Base-by-base conservation (phyloP, 2,888 invertebrate species). In the Eubasilissa splendida region DNA sequence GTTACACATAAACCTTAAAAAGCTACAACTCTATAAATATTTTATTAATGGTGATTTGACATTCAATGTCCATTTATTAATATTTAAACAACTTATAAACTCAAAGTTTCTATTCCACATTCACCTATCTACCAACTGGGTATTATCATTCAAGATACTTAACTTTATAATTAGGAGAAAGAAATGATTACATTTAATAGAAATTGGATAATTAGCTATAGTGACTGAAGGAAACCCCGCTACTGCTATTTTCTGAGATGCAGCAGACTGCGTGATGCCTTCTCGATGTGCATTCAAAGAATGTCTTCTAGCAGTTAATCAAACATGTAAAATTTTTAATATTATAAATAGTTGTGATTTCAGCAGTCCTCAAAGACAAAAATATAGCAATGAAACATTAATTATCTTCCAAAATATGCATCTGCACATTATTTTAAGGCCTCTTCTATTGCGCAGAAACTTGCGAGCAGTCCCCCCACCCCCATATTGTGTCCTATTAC, bases 51-150 rank as follows among this genome's bases (percentile, higher is more conserved):
- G 76, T 76, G 76, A 76, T 52, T 42, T 22, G 76, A 76, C 76
- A 76, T 76, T 65, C 31, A n/a, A 75, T 75, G 75, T 75, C 75
- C 14, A 50, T 60, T 31, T 75, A 60, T 75, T 60, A 65, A 65
- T 65, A 33, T 33, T 65, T 65, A 65, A 11, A 22, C 42, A 33
- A 65, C 65, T 65, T 31, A 63, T 22, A 63, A 63, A 63, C 60
- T 22, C 60, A 63, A 65, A 65, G 42, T 42, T 42, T 42, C 42
- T 42, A 42, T 42, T 42, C 42, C 42, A 42, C 42, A 42, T 42
- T 42, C 42, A 42, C 42, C 42, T 42, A 42, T 7, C 42, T 42
- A 42, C 42, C 42, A 42, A 42, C 42, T 42, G 42, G 42, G 42
- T 42, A 42, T 42, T 42, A 42, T 42, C 42, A 42, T 42, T 42